phyloP scores from a whole-genome alignment of 2,113 vertebrate genomes.

The Pleuronectes platessa region DNA sequence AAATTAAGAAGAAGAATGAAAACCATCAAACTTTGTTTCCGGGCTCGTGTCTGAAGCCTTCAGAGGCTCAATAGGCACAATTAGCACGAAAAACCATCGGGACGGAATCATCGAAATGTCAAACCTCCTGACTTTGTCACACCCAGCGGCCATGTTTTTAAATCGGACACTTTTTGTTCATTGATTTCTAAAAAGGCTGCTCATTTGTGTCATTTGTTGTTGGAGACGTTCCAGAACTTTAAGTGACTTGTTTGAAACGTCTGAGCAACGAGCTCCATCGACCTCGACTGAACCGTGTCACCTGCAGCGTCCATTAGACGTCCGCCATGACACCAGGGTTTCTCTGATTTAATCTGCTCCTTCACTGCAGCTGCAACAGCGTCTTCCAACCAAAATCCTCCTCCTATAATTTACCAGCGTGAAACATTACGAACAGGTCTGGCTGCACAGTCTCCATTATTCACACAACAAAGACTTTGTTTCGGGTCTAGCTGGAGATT shows the following conservation, averaged over 20 bases:
- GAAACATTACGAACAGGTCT: conserved; percentile 28
- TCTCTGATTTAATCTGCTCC: conserved; percentile 18
- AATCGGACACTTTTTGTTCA: neutral
- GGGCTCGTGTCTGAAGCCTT: conserved; percentile 44
- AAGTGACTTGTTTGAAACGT: conserved; percentile 50
- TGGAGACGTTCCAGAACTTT: conserved; percentile 27
- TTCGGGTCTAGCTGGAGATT: conserved; percentile 5
- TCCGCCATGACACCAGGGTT: conserved; percentile 28
- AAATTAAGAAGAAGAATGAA: conserved; percentile 46
- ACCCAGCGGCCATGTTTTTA: conserved; percentile 10
- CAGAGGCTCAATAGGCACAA: conserved; percentile 39
- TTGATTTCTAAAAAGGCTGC: neutral
- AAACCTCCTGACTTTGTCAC: conserved; percentile 33
- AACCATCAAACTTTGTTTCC: conserved; percentile 53
- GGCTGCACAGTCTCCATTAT: conserved; percentile 6
- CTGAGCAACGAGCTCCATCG: conserved; percentile 29
- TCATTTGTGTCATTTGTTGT: conserved; percentile 3
- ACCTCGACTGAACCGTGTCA: conserved; percentile 10
- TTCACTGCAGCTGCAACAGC: neutral
- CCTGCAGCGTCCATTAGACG: no score
- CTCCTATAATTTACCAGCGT: conserved; percentile 31
- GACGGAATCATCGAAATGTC: conserved; percentile 48
- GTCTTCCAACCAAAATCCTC: neutral
- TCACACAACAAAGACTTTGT: neutral
- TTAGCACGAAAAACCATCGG: conserved; percentile 46